phyloP scores from a whole-genome alignment of 2,113 vertebrate species.

The Xyliphius kryptos region DNA sequence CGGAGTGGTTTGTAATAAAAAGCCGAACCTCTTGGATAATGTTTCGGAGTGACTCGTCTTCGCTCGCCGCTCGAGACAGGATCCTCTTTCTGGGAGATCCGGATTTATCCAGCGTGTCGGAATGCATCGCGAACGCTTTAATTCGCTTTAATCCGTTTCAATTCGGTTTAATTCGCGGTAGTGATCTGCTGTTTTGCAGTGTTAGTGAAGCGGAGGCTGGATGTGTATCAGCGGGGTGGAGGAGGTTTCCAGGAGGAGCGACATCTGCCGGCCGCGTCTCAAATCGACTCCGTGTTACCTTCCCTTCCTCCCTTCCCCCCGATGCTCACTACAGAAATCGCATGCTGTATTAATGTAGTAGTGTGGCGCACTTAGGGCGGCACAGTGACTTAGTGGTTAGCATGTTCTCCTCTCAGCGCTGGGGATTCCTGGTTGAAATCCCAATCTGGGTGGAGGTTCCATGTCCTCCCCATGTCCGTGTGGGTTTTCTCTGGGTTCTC shows the following conservation, averaged over 20 bases:
- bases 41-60: slow-evolving; percentile 67
- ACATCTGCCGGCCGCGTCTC: slow-evolving; percentile 3
- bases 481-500: too few relatives aligned
- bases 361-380: too few relatives aligned
- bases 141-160: too few relatives aligned
- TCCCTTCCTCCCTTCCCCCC: background rate
- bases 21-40: slow-evolving; percentile 63
- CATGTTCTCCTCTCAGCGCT: too few relatives aligned
- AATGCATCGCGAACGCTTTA: slow-evolving; percentile 49
- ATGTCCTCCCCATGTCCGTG: too few relatives aligned
- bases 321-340: background rate
- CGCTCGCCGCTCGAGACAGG: slow-evolving; percentile 63
- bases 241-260: slow-evolving; percentile 7
- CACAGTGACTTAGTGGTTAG: too few relatives aligned
- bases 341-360: too few relatives aligned
- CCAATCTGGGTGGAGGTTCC: too few relatives aligned
- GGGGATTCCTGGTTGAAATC: too few relatives aligned
- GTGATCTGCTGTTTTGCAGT: too few relatives aligned
- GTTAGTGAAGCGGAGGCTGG: background rate
- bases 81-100: slow-evolving; percentile 58
- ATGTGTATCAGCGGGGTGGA: slow-evolving; percentile 6
- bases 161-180: background rate
- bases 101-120: slow-evolving; percentile 52
- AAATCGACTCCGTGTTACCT: background rate
- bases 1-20: too few relatives aligned